Conservation (phyloP, 2,113 vertebrate species). For the Litocranius walleri region DNA sequence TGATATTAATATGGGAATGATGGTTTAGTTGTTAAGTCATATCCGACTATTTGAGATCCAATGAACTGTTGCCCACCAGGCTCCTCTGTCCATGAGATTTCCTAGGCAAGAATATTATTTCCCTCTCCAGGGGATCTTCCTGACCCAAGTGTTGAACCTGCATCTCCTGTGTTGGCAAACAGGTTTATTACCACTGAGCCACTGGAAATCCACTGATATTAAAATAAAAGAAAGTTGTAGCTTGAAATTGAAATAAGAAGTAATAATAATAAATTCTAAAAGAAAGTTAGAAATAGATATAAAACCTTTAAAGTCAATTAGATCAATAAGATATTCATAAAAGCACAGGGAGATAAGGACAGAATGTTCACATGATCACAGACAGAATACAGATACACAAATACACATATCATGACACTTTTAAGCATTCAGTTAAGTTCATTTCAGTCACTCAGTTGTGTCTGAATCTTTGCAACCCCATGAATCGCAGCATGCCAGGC, state of each 20-base stretch:
- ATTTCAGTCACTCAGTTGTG: accelerated
- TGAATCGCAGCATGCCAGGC: accelerated
- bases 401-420: background rate
- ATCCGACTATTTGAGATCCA: background rate
- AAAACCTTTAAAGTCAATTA: background rate
- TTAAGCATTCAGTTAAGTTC: background rate
- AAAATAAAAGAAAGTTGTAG: background rate
- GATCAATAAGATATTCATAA: background rate
- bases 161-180: background rate
- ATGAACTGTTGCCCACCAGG: background rate
- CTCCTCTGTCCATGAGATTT: background rate
- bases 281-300: background rate
- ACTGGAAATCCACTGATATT: background rate
- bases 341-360: background rate
- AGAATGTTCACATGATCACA: background rate
- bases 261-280: background rate
- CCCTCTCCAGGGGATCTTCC: background rate
- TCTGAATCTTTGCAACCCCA: accelerated
- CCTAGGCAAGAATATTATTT: background rate
- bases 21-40: background rate
- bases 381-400: background rate
- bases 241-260: background rate
- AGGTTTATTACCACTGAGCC: background rate
- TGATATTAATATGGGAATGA: background rate
- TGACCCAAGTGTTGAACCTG: background rate